Evolutionary conservation across 2,113 vertebrate genomes (phyloP).

Genomic region (Polyodon spathula): DNA sequence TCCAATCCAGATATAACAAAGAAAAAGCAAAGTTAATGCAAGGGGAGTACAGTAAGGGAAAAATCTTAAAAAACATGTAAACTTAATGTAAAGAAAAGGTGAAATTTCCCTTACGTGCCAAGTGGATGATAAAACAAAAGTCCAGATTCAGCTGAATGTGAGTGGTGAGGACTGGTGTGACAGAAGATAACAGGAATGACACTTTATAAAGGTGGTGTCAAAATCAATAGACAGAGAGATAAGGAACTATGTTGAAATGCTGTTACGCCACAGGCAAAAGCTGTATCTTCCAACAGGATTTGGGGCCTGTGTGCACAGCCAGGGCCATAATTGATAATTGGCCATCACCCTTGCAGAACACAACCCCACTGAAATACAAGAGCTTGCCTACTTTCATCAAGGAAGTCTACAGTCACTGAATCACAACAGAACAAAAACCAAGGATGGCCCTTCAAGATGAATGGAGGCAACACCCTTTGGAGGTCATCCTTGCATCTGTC

Average conservation of each 20-base stretch:
- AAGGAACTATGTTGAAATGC: conserved; percentile 25
- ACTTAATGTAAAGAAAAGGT: neutral
- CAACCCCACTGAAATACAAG: conserved; percentile 16
- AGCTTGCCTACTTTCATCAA: conserved; percentile 24
- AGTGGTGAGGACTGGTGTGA: conserved; percentile 24
- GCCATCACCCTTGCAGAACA: conserved; percentile 31
- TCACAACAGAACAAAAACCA: conserved; percentile 16
- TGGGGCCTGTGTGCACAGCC: conserved; percentile 24
- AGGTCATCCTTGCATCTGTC: conserved; percentile 37
- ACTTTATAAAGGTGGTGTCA: conserved; percentile 31
- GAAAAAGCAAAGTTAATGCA: no score
- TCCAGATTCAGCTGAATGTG: conserved; percentile 10
- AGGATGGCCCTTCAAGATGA: conserved; percentile 39
- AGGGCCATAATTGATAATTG: conserved; percentile 19
- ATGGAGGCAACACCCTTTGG: conserved; percentile 36
- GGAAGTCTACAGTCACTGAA: conserved; percentile 15
- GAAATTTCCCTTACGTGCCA: neutral
- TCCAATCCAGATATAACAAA: no score
- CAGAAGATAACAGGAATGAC: conserved; percentile 25
- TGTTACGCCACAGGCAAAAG: conserved; percentile 29
- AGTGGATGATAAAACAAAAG: neutral
- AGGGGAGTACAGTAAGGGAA: no score
- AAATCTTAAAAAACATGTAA: no score
- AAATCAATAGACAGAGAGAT: conserved; percentile 37
- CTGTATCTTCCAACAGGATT: conserved; percentile 26